Conservation (phyloP, 2,797 vertebrate genomes). For the Cynodonichthys magdalenae region DNA sequence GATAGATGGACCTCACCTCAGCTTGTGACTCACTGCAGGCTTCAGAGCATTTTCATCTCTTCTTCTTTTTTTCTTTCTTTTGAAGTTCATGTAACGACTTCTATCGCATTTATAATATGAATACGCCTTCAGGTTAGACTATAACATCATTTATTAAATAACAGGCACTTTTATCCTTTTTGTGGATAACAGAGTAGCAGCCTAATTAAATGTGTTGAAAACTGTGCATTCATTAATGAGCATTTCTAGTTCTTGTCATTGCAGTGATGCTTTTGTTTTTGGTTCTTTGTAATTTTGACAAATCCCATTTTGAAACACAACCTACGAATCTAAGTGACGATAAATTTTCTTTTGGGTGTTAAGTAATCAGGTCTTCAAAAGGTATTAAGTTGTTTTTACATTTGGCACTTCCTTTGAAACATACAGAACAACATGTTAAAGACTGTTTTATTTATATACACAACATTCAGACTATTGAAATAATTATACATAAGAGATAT, state of each 20-base stretch:
- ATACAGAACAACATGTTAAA: background rate
- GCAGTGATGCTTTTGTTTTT: background rate
- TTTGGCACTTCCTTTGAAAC: background rate
- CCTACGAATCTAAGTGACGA: background rate
- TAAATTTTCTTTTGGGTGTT: background rate
- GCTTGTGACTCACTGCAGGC: conserved; percentile 5
- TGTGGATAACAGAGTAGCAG: conserved; percentile 7
- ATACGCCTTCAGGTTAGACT: conserved; percentile 11
- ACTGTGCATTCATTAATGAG: background rate
- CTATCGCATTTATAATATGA: conserved; percentile 29
- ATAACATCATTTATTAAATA: conserved; percentile 21
- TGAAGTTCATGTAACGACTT: conserved; percentile 16
- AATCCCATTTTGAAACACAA: background rate
- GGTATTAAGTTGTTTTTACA: background rate
- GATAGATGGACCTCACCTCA: conserved; percentile 35
- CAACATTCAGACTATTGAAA: too few relatives aligned
- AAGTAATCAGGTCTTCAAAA: background rate
- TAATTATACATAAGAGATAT: too few relatives aligned
- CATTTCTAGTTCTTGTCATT: background rate
- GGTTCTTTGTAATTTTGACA: background rate
- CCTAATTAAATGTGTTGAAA: conserved; percentile 17
- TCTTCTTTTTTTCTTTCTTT: conserved; percentile 23
- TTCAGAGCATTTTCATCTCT: conserved; percentile 12
- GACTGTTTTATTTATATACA: background rate
- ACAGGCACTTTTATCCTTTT: background rate